Conservation (phyloP, 2,113 vertebrate species). For the Pyxicephalus adspersus region DNA sequence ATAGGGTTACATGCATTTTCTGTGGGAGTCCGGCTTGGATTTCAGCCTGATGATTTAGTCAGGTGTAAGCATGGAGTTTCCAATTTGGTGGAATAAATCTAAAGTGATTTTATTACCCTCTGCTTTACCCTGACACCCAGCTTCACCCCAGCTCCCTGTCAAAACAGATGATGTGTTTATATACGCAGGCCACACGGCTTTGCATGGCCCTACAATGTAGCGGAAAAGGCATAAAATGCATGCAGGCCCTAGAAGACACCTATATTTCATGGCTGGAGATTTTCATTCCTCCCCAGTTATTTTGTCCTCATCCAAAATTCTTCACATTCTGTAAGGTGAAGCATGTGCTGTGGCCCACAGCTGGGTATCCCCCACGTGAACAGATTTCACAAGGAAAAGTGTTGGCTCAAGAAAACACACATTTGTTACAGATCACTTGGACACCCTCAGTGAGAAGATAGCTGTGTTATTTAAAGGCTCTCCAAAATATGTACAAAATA, state of each 20-base stretch:
- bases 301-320: slow-evolving; percentile 55
- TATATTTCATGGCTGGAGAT: slow-evolving; percentile 68
- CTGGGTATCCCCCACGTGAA: background rate
- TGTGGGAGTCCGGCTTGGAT: slow-evolving; percentile 94
- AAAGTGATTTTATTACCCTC: slow-evolving; percentile 98
- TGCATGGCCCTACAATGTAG: slow-evolving; percentile 74
- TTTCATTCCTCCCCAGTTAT: slow-evolving; percentile 16
- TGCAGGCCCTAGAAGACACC: slow-evolving; percentile 68
- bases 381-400: background rate
- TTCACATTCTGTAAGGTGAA: background rate
- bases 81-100: slow-evolving; percentile 99
- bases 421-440: slow-evolving; percentile 48
- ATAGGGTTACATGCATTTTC: slow-evolving; percentile 93
- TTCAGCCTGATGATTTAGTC: slow-evolving; percentile 99
- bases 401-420: slow-evolving; percentile 31
- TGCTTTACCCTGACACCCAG: slow-evolving; percentile 87
- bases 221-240: slow-evolving; percentile 72
- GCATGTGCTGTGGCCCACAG: background rate
- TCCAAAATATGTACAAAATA: too few species aligned
- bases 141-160: slow-evolving; percentile 83
- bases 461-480: background rate
- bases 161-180: slow-evolving; percentile 83
- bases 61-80: slow-evolving; percentile 99
- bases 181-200: slow-evolving; percentile 73
- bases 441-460: slow-evolving; percentile 4